Percentiles rank a stretch among this genome's conserved stretches.
These are phyloP conservation scores for Sapayoa aenigma DNA, from an alignment of 2,113 vertebrate species.

Conservation along the genomic window DNA sequence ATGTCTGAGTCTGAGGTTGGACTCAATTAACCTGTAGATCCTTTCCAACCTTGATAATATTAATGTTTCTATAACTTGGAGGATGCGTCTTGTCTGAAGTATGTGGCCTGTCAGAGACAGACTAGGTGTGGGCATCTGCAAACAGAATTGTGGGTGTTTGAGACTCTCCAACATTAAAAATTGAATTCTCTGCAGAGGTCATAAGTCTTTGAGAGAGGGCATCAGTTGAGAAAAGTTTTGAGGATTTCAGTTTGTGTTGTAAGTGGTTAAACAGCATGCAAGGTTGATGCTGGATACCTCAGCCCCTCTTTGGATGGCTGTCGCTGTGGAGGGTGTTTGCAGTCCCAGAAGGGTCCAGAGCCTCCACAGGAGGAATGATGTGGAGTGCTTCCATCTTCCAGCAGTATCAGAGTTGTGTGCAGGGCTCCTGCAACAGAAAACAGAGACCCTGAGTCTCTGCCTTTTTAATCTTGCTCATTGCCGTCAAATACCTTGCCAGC, in stretches of 20 bases:
- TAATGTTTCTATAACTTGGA: background rate
- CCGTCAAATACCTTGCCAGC: background rate
- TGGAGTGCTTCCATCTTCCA: background rate
- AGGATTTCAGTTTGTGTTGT: background rate
- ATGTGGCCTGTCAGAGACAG: background rate
- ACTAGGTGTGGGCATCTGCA: background rate
- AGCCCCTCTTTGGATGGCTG: background rate
- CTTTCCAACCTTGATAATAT: background rate
- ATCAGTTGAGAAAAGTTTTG: background rate
- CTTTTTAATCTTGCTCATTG: background rate
- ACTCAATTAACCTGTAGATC: no score
- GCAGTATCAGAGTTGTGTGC: fast-evolving
- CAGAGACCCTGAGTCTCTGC: background rate
- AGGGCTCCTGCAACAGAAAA: background rate
- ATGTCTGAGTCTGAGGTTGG: background rate
- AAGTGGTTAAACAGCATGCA: background rate
- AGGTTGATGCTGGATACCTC: background rate
- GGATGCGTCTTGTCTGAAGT: background rate
- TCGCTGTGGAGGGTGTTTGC: background rate
- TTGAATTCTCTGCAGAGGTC: background rate
- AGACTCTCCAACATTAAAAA: background rate
- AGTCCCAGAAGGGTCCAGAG: background rate
- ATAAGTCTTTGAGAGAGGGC: background rate
- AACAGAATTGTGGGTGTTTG: background rate
- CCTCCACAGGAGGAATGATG: background rate